Conservation (phyloP, 2,797 vertebrate genomes). For the Neosalanx taihuensis region DNA sequence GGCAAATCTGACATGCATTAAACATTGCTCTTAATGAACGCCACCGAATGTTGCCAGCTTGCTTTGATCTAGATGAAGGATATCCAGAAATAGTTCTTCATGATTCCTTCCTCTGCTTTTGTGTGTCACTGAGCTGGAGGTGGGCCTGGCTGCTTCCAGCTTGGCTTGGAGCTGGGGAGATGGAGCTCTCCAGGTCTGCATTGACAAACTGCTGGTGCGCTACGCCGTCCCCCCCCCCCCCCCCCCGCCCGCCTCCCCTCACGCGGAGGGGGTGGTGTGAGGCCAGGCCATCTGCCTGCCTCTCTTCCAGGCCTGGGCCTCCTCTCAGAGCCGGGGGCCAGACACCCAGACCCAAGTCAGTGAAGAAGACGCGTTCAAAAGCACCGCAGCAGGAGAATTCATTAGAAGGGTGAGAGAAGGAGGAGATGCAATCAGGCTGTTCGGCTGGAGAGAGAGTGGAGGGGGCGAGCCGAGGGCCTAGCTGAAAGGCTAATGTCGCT, state of each 20-base stretch:
- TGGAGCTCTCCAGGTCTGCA: conserved; percentile 25
- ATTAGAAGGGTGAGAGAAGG: conserved; percentile 43
- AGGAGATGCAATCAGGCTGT: conserved; percentile 46
- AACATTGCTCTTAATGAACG: conserved; percentile 67
- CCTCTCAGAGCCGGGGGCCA: conserved; percentile 11
- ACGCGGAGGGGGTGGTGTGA: conserved; percentile 33
- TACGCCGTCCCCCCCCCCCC: conserved; percentile 1
- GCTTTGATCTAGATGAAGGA: conserved; percentile 68
- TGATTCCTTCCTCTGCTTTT: conserved; percentile 46
- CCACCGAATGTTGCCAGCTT: conserved; percentile 53
- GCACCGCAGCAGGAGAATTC: conserved; percentile 42
- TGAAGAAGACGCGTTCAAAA: conserved; percentile 10
- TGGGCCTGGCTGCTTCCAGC: conserved; percentile 2
- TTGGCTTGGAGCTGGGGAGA: conserved; percentile 31
- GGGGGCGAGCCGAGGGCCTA: conserved; percentile 57
- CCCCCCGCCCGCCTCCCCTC: not conserved
- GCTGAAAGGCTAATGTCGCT: conserved; percentile 57
- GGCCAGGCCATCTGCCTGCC: conserved; percentile 44
- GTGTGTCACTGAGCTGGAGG: conserved; percentile 14
- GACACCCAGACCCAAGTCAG: conserved; percentile 17
- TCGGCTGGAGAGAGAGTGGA: conserved; percentile 52
- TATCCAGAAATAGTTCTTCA: conserved; percentile 64
- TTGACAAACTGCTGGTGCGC: conserved; percentile 9
- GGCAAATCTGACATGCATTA: conserved; percentile 65
- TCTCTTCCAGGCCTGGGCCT: conserved; percentile 31